phyloP scores from a whole-genome alignment of 1,140 invertebrate species.

The Caenorhabditis brenneri region DNA sequence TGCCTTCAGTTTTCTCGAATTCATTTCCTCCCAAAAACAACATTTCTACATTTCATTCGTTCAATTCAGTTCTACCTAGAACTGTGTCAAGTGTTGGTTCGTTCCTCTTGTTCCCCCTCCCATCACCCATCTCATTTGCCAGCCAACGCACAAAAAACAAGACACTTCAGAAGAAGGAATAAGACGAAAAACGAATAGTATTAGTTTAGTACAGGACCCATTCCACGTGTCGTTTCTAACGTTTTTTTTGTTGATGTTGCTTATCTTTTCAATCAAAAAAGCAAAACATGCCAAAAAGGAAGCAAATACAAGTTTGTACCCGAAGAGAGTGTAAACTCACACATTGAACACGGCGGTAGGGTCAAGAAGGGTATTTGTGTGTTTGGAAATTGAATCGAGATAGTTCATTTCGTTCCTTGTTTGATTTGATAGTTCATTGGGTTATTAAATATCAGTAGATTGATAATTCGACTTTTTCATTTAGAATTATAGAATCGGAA shows the following conservation, averaged over 20 bases:
- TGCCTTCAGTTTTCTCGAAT: not conserved
- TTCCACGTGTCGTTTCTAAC: not conserved
- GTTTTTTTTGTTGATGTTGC: not conserved
- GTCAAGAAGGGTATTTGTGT: too few species aligned
- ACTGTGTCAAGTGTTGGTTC: not conserved
- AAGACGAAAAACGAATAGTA: conserved; percentile 22
- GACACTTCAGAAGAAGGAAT: not conserved
- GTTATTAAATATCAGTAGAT: too few species aligned
- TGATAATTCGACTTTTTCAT: too few species aligned
- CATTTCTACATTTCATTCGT: not conserved
- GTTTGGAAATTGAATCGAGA: too few species aligned
- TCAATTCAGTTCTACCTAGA: conserved; percentile 29
- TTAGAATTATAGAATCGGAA: too few species aligned
- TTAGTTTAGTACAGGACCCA: not conserved
- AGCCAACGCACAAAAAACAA: not conserved
- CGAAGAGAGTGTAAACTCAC: too few species aligned
- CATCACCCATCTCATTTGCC: not conserved
- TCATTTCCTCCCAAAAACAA: not conserved
- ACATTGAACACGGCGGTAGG: too few species aligned
- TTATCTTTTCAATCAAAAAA: not conserved
- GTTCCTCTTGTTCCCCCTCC: not conserved
- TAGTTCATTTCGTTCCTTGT: too few species aligned
- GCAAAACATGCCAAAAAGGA: too few species aligned
- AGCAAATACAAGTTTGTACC: too few species aligned
- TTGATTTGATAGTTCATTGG: too few species aligned